Base-by-base conservation (phyloP, 2,888 invertebrate genomes). In the Sisyra nigra region DNA sequence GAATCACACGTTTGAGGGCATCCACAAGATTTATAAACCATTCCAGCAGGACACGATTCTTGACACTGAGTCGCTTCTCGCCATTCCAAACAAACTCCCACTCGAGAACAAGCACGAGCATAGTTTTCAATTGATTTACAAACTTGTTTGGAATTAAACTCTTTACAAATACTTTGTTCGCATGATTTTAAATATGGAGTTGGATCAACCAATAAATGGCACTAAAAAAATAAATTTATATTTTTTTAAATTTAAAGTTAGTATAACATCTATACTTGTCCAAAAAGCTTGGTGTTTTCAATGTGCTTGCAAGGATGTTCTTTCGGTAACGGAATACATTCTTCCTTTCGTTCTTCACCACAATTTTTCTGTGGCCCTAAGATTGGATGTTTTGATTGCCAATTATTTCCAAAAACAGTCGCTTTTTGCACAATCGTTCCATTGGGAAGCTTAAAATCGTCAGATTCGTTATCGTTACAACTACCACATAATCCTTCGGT, bases 401-500 rank as follows among this genome's bases (percentile, higher is more conserved):
- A 81, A 61, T 73, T 71, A 48, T 54, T 67, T 49, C 57, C 75
- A 49, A 74, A 71, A 14, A 69, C 65, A 15, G 65, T 54, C 1
- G 57, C 59, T 62, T 14, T 73, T 66, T 40, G 79, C 65, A 45
- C 65, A 48, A 3, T 64, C 61, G 11, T 37, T 1, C 74, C 72
- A 32, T 67, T 60, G 47, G 67, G 66, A 39, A 65, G 66, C 46
- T 65, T 54, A n/a, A 79, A 61, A 54, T 75, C 74, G 37, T 72
- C 66, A 1, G 67, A 63, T 3, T 66, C 61, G 52, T 74, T 65
- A 0, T 72, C 72, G 40, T 77, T 74, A 56, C 81, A 82, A 49
- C 79, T 73, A 41, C 88, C 88, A 57, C 88, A 89, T 2, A 89
- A 66, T 1, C 88, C 88, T 57, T 86, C 82, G 43, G 83, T 73